Percentiles rank a stretch among this genome's conserved stretches.
These are phyloP conservation scores for Bombus ignitus DNA, from an alignment of 1,140 invertebrate genomes.

Conservation along the genomic window DNA sequence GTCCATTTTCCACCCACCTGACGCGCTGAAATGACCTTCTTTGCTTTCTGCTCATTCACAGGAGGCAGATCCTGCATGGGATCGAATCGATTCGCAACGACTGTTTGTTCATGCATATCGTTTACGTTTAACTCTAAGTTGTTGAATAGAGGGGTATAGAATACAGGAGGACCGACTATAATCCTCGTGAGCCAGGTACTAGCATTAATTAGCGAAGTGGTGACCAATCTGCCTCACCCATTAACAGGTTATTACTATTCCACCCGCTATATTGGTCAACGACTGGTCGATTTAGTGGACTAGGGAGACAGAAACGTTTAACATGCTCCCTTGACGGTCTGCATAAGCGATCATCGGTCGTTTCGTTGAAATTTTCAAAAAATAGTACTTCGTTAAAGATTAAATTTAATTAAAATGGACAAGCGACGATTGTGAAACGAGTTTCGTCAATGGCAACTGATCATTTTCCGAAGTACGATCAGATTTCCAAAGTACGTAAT, in stretches of 20 bases:
- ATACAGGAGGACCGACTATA: conserved; percentile 24
- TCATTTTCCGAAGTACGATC: too few relatives aligned
- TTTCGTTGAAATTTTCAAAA: too few relatives aligned
- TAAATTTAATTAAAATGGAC: background rate
- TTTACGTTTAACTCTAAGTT: background rate
- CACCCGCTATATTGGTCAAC: conserved; percentile 36
- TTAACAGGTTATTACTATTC: conserved; percentile 71
- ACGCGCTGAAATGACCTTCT: conserved; percentile 52
- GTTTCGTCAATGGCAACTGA: too few relatives aligned
- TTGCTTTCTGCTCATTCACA: conserved; percentile 33
- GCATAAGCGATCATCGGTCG: background rate
- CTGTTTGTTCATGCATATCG: background rate
- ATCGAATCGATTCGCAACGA: background rate
- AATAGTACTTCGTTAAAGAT: background rate
- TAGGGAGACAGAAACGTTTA: too few relatives aligned
- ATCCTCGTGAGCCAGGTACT: conserved; percentile 59
- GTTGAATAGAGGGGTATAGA: background rate
- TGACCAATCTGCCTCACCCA: conserved; percentile 65
- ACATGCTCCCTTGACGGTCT: background rate
- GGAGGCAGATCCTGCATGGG: background rate
- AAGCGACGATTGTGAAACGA: background rate
- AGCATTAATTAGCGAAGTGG: conserved; percentile 66
- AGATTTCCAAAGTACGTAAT: too few relatives aligned
- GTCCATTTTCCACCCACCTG: conserved; percentile 67
- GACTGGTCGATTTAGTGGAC: conserved; percentile 21